Percentiles rank a stretch among this genome's conserved stretches.
Evolutionary conservation across 2,797 vertebrate genomes (phyloP).

Genomic region (Enteromius viviparus): DNA sequence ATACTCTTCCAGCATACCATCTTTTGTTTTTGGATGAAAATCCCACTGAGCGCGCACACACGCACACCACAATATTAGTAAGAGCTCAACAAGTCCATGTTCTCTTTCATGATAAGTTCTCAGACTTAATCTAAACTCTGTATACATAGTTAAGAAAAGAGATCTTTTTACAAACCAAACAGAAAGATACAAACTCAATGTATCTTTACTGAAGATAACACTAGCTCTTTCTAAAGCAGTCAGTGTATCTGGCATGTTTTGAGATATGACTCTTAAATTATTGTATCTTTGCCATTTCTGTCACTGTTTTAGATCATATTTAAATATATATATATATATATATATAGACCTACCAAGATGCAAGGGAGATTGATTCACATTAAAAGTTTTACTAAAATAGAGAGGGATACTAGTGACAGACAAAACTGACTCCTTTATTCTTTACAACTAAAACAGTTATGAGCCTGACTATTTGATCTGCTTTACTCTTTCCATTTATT

Average conservation of each 20-base stretch:
- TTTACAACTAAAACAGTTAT: not conserved
- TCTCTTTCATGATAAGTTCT: slow-evolving; percentile 16
- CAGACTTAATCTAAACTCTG: slow-evolving; percentile 1
- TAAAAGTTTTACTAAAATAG: not conserved
- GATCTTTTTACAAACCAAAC: not conserved
- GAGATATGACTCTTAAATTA: not conserved
- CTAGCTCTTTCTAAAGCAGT: not conserved
- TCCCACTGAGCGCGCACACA: slow-evolving; percentile 20
- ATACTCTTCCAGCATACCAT: slow-evolving; percentile 39
- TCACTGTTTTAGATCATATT: slow-evolving; percentile 15
- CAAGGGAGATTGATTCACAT: not conserved
- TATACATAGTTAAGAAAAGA: not conserved
- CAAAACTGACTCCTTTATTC: not conserved
- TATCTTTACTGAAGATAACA: not conserved
- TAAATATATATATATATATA: no score
- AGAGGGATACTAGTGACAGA: not conserved
- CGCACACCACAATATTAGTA: slow-evolving; percentile 1
- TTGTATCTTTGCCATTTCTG: slow-evolving; percentile 14
- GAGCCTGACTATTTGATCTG: not conserved
- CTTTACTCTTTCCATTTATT: slow-evolving; percentile 12
- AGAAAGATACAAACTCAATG: not conserved
- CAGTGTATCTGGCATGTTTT: not conserved
- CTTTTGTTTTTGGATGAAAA: slow-evolving; percentile 45
- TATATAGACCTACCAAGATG: slow-evolving; percentile 21
- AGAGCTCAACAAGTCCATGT: slow-evolving; percentile 23